These are phyloP conservation scores for Pogonomyrmex californicus DNA, from an alignment of 1,140 invertebrate species.

Conservation along the genomic window DNA sequence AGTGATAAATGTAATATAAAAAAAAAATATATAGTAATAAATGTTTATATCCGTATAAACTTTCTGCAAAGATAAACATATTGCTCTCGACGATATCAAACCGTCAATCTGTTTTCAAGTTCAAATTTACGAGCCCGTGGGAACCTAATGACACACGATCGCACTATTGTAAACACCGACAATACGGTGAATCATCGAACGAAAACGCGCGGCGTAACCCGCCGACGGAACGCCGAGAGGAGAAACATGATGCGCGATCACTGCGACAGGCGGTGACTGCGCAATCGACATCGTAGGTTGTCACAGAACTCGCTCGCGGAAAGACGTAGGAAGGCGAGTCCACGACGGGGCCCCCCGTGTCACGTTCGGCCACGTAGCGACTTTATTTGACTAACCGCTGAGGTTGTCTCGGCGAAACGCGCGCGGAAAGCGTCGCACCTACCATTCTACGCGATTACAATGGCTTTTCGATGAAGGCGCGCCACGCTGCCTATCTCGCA, in stretches of 20 bases:
- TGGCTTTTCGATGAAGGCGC: conserved; percentile 75
- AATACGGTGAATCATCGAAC: neutral
- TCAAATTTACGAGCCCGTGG: neutral
- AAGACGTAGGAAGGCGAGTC: neutral
- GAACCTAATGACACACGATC: neutral
- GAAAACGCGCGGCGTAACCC: neutral
- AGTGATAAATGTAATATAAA: too few species aligned
- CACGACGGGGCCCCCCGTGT: neutral
- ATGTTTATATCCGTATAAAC: too few species aligned
- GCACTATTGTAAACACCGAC: neutral
- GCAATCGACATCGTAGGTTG: too few species aligned
- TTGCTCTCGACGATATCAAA: too few species aligned
- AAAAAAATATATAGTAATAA: neutral
- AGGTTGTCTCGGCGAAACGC: too few species aligned
- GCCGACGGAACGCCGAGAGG: too few species aligned
- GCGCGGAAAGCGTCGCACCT: conserved; percentile 14
- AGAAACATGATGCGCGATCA: too few species aligned
- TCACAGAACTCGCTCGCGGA: neutral
- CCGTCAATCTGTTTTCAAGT: neutral
- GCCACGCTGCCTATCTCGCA: conserved; percentile 73
- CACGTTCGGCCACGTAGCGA: neutral
- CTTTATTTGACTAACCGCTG: neutral
- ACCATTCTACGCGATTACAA: conserved; percentile 76
- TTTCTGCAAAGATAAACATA: too few species aligned
- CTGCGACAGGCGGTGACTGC: too few species aligned